Conservation (phyloP, 92 coral and sea anemone genomes). For the Porites rus region DNA sequence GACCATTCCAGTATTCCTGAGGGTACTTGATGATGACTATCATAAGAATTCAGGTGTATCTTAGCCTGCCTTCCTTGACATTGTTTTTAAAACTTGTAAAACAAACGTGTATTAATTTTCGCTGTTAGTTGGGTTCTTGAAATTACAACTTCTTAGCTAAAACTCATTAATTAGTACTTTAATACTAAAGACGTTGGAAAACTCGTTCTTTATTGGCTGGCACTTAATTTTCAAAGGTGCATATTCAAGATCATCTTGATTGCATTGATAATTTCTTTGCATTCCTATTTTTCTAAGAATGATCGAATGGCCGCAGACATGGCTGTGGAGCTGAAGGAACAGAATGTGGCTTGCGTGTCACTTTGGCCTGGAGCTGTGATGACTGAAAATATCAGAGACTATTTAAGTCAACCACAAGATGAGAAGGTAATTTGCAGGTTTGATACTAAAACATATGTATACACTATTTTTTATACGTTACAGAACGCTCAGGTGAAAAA, state of each 20-base stretch:
- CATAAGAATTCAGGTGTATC: too few species aligned
- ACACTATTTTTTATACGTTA: not conserved
- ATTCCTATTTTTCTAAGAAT: conserved; percentile 47
- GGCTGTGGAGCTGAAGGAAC: conserved; percentile 83
- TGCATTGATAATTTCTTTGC: not conserved
- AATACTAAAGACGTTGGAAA: too few species aligned
- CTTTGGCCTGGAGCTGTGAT: conserved; percentile 91
- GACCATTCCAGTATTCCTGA: too few species aligned
- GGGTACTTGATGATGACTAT: too few species aligned
- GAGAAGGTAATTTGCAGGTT: not conserved
- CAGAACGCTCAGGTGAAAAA: too few species aligned
- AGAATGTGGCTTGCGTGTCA: conserved; percentile 84
- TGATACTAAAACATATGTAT: not conserved
- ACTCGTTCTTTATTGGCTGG: too few species aligned
- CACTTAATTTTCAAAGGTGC: not conserved
- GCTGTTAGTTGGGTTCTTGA: too few species aligned
- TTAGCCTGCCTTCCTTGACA: too few species aligned
- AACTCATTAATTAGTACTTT: too few species aligned
- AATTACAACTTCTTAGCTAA: too few species aligned
- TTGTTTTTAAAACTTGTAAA: too few species aligned
- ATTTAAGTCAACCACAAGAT: not conserved
- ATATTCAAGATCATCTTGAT: not conserved
- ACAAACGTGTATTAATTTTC: too few species aligned
- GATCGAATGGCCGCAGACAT: conserved; percentile 97
- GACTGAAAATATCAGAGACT: conserved; percentile 61